Conservation (phyloP, 2,113 vertebrate species). For the Terrapene triunguis region DNA sequence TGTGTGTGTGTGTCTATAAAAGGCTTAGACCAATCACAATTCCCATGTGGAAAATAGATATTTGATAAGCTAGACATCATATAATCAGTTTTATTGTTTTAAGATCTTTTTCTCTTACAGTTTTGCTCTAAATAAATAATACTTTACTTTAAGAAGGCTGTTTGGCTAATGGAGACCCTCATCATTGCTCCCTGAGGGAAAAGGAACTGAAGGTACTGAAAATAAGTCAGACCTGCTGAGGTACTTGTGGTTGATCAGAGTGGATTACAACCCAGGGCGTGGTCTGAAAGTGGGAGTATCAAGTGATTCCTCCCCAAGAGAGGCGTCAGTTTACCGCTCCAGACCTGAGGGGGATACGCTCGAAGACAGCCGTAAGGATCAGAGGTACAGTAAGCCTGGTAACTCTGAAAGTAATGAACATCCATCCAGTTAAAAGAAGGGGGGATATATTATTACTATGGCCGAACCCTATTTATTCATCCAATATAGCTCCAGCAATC, state of each 20-base stretch:
- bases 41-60: background rate
- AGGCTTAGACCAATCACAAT: background rate
- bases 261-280: background rate
- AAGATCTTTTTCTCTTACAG: background rate
- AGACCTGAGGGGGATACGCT: background rate
- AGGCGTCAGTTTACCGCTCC: background rate
- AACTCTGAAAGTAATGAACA: background rate
- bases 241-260: background rate
- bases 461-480: background rate
- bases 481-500: background rate
- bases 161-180: background rate
- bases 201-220: background rate
- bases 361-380: background rate
- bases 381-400: background rate
- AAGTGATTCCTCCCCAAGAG: background rate
- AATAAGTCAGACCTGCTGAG: background rate
- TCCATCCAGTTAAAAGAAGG: background rate
- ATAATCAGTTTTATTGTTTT: background rate
- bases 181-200: background rate
- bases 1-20: background rate
- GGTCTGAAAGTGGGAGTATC: background rate
- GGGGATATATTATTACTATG: background rate
- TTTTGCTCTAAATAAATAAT: background rate
- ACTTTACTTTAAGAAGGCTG: background rate
- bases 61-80: background rate